These are phyloP conservation scores for Glaucopsyche alexis DNA, from an alignment of 2,888 invertebrate genomes.

Conservation along the genomic window DNA sequence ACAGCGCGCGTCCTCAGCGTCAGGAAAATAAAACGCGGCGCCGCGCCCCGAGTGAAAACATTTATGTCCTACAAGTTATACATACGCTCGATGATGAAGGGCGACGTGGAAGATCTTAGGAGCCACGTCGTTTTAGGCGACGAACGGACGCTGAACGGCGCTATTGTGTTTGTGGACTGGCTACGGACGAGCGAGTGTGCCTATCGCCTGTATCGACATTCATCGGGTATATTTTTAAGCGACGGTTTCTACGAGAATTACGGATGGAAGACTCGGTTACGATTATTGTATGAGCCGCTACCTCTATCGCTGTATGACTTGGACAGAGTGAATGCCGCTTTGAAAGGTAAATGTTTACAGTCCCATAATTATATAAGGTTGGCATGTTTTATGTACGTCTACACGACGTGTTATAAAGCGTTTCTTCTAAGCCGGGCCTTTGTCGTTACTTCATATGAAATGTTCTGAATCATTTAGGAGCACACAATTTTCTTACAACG, in stretches of 20 bases:
- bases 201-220: conserved; percentile 72
- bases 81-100: conserved; percentile 70
- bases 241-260: conserved; percentile 65
- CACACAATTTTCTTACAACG: conserved; percentile 21
- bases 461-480: conserved; percentile 27
- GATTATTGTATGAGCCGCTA: conserved; percentile 73
- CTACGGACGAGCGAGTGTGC: conserved; percentile 71
- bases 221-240: conserved; percentile 75
- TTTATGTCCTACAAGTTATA: conserved; percentile 73
- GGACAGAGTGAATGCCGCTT: conserved; percentile 76
- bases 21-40: conserved; percentile 71
- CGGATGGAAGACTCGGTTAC: conserved; percentile 60
- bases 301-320: conserved; percentile 74
- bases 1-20: conserved; percentile 72
- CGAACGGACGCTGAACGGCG: conserved; percentile 67
- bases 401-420: conserved; percentile 55
- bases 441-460: conserved; percentile 28
- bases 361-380: conserved; percentile 55
- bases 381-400: conserved; percentile 46
- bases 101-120: conserved; percentile 64
- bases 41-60: conserved; percentile 61
- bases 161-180: conserved; percentile 72
- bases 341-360: conserved; percentile 76
- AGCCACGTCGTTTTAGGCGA: conserved; percentile 67
- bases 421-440: conserved; percentile 45